Evolutionary conservation across 2,113 vertebrate species (phyloP).

Genomic region (Xiphophorus maculatus): DNA sequence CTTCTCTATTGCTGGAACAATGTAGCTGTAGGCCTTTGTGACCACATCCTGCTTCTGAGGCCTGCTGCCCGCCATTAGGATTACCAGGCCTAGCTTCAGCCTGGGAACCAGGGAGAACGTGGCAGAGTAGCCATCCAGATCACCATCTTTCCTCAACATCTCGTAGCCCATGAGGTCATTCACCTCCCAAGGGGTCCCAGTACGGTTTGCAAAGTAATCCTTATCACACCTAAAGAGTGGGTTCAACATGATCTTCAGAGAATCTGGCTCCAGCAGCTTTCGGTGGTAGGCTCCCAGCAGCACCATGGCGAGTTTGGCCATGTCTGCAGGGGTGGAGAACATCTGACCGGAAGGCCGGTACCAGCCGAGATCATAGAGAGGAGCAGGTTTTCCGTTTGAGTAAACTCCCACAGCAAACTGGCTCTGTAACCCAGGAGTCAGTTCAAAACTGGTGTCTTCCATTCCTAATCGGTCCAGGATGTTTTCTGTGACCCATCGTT

Average conservation of each 20-base stretch:
- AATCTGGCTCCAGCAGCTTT: conserved; percentile 83
- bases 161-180: conserved; percentile 87
- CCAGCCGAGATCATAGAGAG: conserved; percentile 93
- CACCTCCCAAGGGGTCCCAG: conserved; percentile 93
- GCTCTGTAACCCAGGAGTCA: conserved; percentile 78
- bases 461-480: conserved; percentile 88
- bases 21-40: conserved; percentile 78
- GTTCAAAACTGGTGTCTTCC: conserved; percentile 91
- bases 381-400: conserved; percentile 81
- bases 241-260: conserved; percentile 87
- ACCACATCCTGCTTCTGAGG: conserved; percentile 83
- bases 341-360: conserved; percentile 94
- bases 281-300: conserved; percentile 85
- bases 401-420: conserved; percentile 91
- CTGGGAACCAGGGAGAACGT: conserved; percentile 90
- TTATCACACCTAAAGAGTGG: conserved; percentile 86
- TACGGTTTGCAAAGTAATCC: conserved; percentile 90
- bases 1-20: conserved; percentile 89
- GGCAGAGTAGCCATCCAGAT: conserved; percentile 90
- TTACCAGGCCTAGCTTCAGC: conserved; percentile 87
- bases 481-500: conserved; percentile 88
- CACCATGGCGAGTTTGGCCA: conserved; percentile 90
- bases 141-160: conserved; percentile 89
- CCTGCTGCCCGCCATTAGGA: conserved; percentile 89
- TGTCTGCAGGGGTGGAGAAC: conserved; percentile 89